Evolutionary conservation across 2,888 invertebrate genomes (phyloP), one percentile per base, ranked within the genome.

Genomic region (Cosmia pyralina): DNA sequence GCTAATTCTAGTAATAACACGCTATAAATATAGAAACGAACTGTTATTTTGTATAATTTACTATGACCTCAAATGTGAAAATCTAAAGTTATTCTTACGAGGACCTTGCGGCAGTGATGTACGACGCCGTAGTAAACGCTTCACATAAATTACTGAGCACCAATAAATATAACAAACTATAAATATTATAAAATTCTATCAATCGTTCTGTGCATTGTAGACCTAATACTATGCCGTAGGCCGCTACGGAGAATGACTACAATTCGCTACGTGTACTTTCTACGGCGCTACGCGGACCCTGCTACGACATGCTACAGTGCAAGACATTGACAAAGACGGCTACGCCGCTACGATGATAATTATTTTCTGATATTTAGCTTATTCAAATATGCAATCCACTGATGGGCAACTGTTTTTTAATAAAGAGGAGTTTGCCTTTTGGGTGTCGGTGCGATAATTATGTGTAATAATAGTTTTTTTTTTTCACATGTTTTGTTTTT

Each of bases 241-340:
- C 72, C 5, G 77, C 78, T 84, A 78, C 81, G 82, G n/a, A 38
- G n/a, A 44, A 58, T 28, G 46, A 60, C 72, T 73, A 82, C 75
- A 66, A 58, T 58, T 44, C n/a, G 80, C 81, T 84, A 84, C 87
- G 81, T 13, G 11, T 48, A 75, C 69, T 73, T 65, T 77, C 70
- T 77, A 75, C 77, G 58, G 22, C 5, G 76, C 86, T 84, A 85
- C 85, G 79, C 79, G 69, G 87, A 87, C 87, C 87, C 60, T 70
- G 85, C 85, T 88, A 88, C 87, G 82, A 41, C 10, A 57, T 74
- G 66, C 65, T 73, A 75, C 77, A 57, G 52, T 13, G 48, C 22
- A 17, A 55, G 38, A 48, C 19, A 15, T 48, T 34, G 41, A 19
- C 2, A n/a, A 17, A 38, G 6, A 38, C 13, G 3, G n/a, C 46